phyloP scores from a whole-genome alignment of 2,797 vertebrate species.

The Myoxocephalus aenaeus region DNA sequence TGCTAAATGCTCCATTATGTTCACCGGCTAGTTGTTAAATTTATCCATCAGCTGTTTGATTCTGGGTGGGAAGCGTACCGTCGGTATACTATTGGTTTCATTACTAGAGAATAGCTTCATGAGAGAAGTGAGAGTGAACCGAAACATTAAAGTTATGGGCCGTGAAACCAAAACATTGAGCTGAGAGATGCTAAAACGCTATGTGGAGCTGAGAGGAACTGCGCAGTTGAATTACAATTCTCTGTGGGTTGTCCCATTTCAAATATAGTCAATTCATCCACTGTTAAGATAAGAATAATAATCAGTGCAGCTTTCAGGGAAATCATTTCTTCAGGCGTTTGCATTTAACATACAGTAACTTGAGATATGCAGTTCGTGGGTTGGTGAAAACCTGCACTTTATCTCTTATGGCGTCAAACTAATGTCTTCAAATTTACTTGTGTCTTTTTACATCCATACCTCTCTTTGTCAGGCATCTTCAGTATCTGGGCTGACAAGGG shows the following conservation, averaged over 20 bases:
- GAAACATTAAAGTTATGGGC: too few species aligned
- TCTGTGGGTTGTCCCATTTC: neutral
- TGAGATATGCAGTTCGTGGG: neutral
- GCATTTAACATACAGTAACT: neutral
- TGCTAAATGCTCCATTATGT: too few species aligned
- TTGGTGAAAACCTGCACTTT: neutral
- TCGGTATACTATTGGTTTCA: too few species aligned
- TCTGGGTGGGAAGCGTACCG: too few species aligned
- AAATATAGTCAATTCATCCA: neutral
- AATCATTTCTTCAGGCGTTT: neutral
- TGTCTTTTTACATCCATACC: neutral
- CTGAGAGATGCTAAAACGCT: neutral
- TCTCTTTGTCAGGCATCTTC: slow-evolving; percentile 22
- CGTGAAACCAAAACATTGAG: too few species aligned
- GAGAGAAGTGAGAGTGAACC: too few species aligned
- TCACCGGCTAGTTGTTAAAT: too few species aligned
- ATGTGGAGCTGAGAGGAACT: neutral
- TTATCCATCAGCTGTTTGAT: too few species aligned
- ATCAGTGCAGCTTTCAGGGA: neutral
- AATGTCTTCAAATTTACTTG: neutral
- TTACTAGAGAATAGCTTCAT: too few species aligned
- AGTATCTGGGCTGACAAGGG: slow-evolving; percentile 1
- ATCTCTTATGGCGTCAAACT: neutral
- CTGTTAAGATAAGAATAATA: neutral
- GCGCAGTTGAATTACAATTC: neutral